phyloP scores from a whole-genome alignment of 2,797 vertebrate species.

The Sebastes variabilis region DNA sequence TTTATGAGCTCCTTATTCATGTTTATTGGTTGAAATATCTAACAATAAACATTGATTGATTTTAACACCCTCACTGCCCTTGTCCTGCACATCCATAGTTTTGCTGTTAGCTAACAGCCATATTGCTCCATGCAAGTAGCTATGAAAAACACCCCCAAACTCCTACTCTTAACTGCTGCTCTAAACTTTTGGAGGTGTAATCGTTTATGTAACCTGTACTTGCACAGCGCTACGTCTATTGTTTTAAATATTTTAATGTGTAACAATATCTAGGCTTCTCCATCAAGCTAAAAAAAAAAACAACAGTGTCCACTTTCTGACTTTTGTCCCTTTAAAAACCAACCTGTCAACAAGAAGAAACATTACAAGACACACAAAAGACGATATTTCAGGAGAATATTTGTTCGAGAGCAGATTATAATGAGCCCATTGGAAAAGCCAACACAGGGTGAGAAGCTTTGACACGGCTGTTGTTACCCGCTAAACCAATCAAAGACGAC shows the following conservation, averaged over 20 bases:
- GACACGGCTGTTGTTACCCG: conserved; percentile 26
- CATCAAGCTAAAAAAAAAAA: not conserved
- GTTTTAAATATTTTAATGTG: not conserved
- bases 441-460: conserved; percentile 6
- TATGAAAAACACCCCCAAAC: conserved; percentile 21
- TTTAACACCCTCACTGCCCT: conserved; percentile 27
- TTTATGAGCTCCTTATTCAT: conserved; percentile 62
- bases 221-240: not conserved
- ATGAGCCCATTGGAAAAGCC: conserved; percentile 30
- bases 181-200: conserved; percentile 8
- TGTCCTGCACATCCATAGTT: conserved; percentile 13
- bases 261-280: not conserved
- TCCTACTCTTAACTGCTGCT: not conserved
- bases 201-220: not conserved
- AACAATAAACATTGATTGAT: conserved; percentile 63
- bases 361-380: not conserved
- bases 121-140: not conserved
- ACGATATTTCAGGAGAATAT: not conserved
- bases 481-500: conserved; percentile 60
- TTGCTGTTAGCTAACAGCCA: conserved; percentile 11
- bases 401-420: conserved; percentile 18
- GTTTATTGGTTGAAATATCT: conserved; percentile 61
- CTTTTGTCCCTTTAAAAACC: not conserved
- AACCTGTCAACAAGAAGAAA: not conserved
- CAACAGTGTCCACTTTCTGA: not conserved